Evolutionary conservation across 2,888 invertebrate genomes (phyloP), one percentile per base, ranked within the genome.

Genomic region (Lampropteryx suffumata): DNA sequence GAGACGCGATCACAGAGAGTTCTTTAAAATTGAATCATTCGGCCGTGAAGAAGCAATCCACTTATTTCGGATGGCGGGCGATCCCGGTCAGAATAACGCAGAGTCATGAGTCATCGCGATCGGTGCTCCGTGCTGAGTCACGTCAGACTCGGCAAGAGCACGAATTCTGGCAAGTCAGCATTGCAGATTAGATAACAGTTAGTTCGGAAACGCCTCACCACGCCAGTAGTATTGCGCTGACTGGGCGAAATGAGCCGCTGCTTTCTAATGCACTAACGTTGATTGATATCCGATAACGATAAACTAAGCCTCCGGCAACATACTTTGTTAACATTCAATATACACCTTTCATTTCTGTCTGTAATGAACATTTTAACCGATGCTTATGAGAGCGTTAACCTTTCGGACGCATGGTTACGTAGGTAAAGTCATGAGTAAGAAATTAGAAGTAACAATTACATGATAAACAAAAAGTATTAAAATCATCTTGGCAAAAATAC

Each of bases 21-120:
- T 72, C 70, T 81, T 82, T 74, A 73, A 77, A 82, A 82, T 72
- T 71, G 71, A 81, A 76, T 78, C 79, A 76, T 79, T 82, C 71
- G 76, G 67, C 68, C 82, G 81, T 84, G 80, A 80, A 84, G 78
- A 70, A 73, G 79, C 82, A 84, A 87, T 87, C 81, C 77, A 86
- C 81, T 87, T 87, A 87, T 87, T 86, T 81, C 77, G 73, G 81
- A 80, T 77, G 79, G 73, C 75, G 65, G 74, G 71, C 76, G 79
- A 76, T 76, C 73, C 77, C 69, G 67, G 69, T 63, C 66, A 63
- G 70, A 75, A 77, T 79, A 73, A 64, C 71, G 82, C 63, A 57
- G 76, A 80, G 78, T 83, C 86, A 85, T 76, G 82, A 78, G 66
- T 82, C 79, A 77, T 67, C 65, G 65, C 69, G 64, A 59, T 67